phyloP scores from a whole-genome alignment of 2,797 vertebrate genomes.

The Acrossocheilus wenchowensis region DNA sequence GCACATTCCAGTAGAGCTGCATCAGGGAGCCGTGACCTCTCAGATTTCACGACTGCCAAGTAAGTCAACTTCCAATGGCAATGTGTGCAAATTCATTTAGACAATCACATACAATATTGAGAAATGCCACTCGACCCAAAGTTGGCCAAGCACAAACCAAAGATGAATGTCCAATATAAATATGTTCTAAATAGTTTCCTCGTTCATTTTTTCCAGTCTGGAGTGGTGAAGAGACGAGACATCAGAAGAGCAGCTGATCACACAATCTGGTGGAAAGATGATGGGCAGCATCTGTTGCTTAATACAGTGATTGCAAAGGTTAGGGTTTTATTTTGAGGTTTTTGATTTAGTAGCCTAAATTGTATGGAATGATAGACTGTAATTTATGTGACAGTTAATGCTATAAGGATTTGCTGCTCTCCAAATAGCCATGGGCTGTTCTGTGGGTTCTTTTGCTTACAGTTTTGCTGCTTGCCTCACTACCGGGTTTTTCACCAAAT shows the following conservation, averaged over 20 bases:
- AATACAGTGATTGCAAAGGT: constrained; percentile 46
- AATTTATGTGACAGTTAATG: constrained; percentile 20
- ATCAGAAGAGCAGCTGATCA: constrained; percentile 56
- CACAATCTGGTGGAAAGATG: constrained; percentile 57
- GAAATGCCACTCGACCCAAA: constrained; percentile 11
- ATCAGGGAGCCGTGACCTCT: constrained; percentile 46
- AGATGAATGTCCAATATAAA: constrained; percentile 14
- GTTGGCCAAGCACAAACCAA: constrained; percentile 39
- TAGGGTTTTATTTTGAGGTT: constrained; percentile 20
- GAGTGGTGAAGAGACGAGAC: constrained; percentile 34
- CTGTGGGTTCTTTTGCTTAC: constrained; percentile 20
- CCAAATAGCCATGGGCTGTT: constrained; percentile 4
- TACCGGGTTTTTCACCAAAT: neutral
- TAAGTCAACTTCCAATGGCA: constrained; percentile 36
- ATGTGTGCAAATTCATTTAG: constrained; percentile 31
- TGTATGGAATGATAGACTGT: constrained; percentile 29
- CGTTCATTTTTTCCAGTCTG: constrained; percentile 52
- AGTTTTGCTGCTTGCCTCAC: neutral
- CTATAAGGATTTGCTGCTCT: constrained; percentile 11
- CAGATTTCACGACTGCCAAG: constrained; percentile 36
- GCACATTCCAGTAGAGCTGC: constrained; percentile 45
- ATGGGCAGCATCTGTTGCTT: constrained; percentile 22
- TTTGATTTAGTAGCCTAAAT: constrained; percentile 30
- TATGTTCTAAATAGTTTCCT: constrained; percentile 37
- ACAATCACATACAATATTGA: constrained; percentile 32